Percentiles rank a stretch among this genome's conserved stretches.
Evolutionary conservation across 2,797 vertebrate species (phyloP).

Genomic region (Crossoptilon crossoptilon): DNA sequence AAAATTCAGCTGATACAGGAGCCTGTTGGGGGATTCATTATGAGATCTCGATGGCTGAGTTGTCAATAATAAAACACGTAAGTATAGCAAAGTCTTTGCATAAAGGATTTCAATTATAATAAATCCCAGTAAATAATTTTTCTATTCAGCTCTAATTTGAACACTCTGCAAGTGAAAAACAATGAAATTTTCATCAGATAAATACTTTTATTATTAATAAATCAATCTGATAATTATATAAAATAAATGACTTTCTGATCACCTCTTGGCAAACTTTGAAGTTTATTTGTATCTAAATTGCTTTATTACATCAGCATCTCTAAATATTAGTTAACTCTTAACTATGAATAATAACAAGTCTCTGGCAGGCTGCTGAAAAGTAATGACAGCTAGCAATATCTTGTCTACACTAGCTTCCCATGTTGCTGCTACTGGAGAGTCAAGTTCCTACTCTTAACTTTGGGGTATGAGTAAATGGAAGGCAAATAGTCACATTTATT

Average conservation of each 20-base stretch:
- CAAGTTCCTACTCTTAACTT: not conserved
- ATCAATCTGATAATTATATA: not conserved
- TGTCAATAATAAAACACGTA: not conserved
- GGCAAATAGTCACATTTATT: not conserved
- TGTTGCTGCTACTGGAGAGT: not conserved
- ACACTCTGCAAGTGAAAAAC: not conserved
- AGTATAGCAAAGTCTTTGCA: not conserved
- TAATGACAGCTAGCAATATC: not conserved
- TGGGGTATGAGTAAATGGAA: not conserved
- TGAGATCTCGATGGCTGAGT: not conserved
- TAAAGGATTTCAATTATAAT: not conserved
- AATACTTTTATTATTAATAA: not conserved
- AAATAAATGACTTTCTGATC: not conserved
- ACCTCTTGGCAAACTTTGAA: not conserved
- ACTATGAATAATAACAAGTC: not conserved
- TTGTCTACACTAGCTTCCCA: not conserved
- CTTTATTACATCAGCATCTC: not conserved
- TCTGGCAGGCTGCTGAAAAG: not conserved
- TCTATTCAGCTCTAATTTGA: conserved; percentile 2
- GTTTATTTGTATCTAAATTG: not conserved
- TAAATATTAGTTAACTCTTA: conserved; percentile 18
- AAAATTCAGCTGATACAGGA: not conserved
- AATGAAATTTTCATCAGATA: conserved; percentile 20
- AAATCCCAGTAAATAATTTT: conserved; percentile 4
- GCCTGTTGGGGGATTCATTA: not conserved